Evolutionary conservation across 2,797 vertebrate species (phyloP).

Genomic region (Halcyon badia): DNA sequence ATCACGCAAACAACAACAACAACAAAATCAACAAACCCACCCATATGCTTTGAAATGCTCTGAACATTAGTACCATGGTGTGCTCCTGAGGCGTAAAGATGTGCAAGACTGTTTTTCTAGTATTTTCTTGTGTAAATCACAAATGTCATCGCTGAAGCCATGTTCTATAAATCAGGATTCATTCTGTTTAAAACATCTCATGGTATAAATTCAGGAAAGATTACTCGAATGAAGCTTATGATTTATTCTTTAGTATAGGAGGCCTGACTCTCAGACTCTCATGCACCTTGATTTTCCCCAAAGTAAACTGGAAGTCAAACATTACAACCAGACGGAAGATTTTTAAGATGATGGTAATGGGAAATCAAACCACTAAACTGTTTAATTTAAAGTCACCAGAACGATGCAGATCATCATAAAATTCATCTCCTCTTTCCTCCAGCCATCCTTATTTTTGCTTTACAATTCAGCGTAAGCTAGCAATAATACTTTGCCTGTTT

Average conservation of each 20-base stretch:
- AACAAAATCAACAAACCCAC: neutral
- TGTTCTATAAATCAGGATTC: neutral
- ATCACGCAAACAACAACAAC: neutral
- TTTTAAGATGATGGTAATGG: neutral
- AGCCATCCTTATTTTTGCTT: conserved; percentile 20
- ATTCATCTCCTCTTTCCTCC: neutral
- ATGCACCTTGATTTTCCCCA: neutral
- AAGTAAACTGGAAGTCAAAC: neutral
- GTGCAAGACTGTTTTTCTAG: neutral
- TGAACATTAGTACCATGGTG: neutral
- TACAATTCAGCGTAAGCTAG: neutral
- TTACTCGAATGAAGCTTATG: neutral
- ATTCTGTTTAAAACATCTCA: neutral
- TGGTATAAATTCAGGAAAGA: neutral
- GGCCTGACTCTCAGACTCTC: accelerated
- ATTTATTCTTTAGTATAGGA: neutral
- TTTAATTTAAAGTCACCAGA: neutral
- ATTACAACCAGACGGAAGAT: neutral
- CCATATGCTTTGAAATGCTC: neutral
- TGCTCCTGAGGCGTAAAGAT: neutral
- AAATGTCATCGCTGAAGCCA: neutral
- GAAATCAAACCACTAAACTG: neutral
- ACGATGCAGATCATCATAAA: neutral
- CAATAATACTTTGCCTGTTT: conserved; percentile 50
- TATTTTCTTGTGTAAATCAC: neutral